Conservation (phyloP, 2,113 vertebrate genomes). For the Eretmochelys imbricata region DNA sequence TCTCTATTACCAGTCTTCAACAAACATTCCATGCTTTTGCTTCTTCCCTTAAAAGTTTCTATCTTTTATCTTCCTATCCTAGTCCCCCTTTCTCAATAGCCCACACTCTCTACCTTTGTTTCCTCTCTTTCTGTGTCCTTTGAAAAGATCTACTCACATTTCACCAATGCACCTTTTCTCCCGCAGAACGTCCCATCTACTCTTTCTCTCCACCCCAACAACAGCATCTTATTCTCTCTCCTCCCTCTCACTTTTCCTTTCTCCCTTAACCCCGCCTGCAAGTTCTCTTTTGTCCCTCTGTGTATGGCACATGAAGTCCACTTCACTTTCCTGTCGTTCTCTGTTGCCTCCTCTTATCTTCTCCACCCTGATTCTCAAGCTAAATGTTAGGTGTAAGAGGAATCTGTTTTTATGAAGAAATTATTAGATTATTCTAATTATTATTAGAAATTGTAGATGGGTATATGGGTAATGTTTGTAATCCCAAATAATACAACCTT, state of each 20-base stretch:
- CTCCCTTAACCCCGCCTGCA: neutral
- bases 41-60: slow-evolving; percentile 31
- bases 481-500: neutral
- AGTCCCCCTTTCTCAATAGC: slow-evolving; percentile 16
- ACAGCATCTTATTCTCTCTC: slow-evolving; percentile 13
- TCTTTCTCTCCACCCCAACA: neutral
- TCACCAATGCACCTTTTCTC: slow-evolving; percentile 25
- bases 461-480: neutral
- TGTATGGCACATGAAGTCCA: neutral
- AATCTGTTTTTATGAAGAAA: neutral
- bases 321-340: neutral
- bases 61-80: neutral
- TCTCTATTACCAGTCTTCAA: neutral
- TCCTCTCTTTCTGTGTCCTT: slow-evolving; percentile 50
- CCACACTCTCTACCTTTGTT: slow-evolving; percentile 18
- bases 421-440: neutral
- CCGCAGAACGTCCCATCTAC: neutral
- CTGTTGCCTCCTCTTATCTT: neutral
- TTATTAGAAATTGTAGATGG: neutral
- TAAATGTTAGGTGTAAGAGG: neutral
- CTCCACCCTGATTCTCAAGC: neutral
- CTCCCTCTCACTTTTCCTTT: neutral
- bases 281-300: neutral
- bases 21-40: neutral
- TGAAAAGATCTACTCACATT: neutral